Evolutionary conservation across 37 sponge, comb jelly and placozoan genomes (phyloP).

Genomic region (Halichondria panicea): DNA sequence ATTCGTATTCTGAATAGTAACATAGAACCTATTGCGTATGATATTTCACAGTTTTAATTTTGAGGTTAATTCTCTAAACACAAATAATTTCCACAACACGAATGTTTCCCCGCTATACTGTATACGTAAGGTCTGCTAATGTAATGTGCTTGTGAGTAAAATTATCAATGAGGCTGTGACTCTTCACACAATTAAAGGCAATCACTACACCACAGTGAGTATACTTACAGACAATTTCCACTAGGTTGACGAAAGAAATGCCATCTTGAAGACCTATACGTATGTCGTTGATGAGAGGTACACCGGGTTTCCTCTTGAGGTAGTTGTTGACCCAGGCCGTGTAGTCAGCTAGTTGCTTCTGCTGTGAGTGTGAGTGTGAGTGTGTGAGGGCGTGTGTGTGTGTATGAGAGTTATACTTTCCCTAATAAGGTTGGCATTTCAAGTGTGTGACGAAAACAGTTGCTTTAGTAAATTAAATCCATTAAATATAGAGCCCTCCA

Average conservation of each 20-base stretch:
- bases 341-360: conserved; percentile 84
- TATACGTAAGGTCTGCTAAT: neutral
- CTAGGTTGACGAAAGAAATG: conserved; percentile 64
- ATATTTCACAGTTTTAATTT: no score
- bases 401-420: conserved; percentile 5
- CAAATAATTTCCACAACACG: no score
- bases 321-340: conserved; percentile 88
- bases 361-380: conserved; percentile 5
- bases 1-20: no score
- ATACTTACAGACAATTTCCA: conserved; percentile 71
- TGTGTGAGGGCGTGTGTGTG: conserved; percentile 21
- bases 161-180: neutral
- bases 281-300: conserved; percentile 56
- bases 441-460: no score
- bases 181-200: neutral
- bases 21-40: no score
- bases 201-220: neutral
- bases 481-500: no score
- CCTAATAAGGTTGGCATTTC: no score
- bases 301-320: conserved; percentile 62
- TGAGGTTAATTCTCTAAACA: no score
- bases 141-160: no score
- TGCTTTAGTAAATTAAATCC: no score
- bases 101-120: no score
- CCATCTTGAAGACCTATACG: conserved; percentile 63